Conservation (phyloP, 2,113 vertebrate species). For the Sceloporus undulatus region DNA sequence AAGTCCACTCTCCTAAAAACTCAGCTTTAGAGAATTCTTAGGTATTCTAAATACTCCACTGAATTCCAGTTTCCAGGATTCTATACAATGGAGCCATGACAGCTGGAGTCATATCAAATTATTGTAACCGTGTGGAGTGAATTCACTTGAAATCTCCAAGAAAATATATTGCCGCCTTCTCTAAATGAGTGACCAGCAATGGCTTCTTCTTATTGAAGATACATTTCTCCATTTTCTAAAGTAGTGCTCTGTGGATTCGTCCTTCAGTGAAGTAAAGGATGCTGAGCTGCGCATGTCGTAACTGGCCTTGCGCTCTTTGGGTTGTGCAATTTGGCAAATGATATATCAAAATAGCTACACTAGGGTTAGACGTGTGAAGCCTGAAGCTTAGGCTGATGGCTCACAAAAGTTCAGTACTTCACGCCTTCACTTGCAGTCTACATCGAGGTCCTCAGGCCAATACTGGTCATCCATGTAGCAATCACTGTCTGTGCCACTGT, state of each 20-base stretch:
- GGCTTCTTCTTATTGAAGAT: not conserved
- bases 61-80: too few relatives aligned
- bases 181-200: not conserved
- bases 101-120: too few relatives aligned
- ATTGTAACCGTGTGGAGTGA: too few relatives aligned
- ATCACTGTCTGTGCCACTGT: conserved; percentile 66
- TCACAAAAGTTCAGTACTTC: too few relatives aligned
- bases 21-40: too few relatives aligned
- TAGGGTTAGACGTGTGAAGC: not conserved
- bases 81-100: too few relatives aligned
- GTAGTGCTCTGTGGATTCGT: not conserved
- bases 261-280: not conserved
- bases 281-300: not conserved
- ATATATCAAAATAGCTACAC: not conserved
- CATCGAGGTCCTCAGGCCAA: conserved; percentile 85
- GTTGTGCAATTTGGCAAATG: not conserved
- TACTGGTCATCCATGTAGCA: conserved; percentile 93
- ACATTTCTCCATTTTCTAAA: not conserved
- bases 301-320: not conserved
- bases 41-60: too few relatives aligned
- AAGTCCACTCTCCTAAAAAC: too few relatives aligned
- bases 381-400: too few relatives aligned
- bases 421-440: conserved; percentile 60
- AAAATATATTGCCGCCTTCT: not conserved
- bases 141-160: not conserved